These are phyloP conservation scores for Corythaeola cristata DNA, from an alignment of 2,113 vertebrate genomes.

Conservation along the genomic window DNA sequence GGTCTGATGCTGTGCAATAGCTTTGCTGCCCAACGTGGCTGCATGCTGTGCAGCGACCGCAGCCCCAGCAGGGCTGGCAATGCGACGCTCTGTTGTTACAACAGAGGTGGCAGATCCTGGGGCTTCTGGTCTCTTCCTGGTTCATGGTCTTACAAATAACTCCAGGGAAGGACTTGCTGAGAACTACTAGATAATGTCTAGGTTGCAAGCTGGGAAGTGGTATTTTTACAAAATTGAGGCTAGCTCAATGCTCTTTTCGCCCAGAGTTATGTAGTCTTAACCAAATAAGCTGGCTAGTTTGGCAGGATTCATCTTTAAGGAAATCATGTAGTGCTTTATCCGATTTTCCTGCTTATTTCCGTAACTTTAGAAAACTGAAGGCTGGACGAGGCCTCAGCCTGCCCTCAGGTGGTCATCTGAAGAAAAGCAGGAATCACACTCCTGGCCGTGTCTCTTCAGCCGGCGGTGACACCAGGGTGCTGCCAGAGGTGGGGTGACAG, in stretches of 20 bases:
- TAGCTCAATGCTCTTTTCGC: accelerated
- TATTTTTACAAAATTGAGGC: neutral
- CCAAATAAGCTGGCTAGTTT: neutral
- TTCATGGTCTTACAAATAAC: neutral
- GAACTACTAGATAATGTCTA: neutral
- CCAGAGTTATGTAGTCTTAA: neutral
- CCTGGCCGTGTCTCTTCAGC: neutral
- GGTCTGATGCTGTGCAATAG: neutral
- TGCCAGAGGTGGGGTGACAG: neutral
- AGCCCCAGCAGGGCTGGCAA: neutral
- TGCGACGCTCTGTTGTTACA: neutral
- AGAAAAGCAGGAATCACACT: neutral
- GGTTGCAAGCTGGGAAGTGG: neutral
- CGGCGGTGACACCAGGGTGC: neutral
- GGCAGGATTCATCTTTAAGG: neutral
- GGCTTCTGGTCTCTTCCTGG: neutral
- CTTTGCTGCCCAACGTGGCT: neutral
- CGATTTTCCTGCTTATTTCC: neutral
- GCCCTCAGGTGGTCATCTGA: neutral
- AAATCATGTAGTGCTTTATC: neutral
- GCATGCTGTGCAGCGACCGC: neutral
- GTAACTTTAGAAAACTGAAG: accelerated
- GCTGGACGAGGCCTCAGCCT: neutral
- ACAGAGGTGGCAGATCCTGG: neutral
- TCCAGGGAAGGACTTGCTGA: neutral